Evolutionary conservation across 2,888 invertebrate genomes (phyloP), one percentile per base, ranked within the genome.

Genomic region (Tanypteryx hageni): DNA sequence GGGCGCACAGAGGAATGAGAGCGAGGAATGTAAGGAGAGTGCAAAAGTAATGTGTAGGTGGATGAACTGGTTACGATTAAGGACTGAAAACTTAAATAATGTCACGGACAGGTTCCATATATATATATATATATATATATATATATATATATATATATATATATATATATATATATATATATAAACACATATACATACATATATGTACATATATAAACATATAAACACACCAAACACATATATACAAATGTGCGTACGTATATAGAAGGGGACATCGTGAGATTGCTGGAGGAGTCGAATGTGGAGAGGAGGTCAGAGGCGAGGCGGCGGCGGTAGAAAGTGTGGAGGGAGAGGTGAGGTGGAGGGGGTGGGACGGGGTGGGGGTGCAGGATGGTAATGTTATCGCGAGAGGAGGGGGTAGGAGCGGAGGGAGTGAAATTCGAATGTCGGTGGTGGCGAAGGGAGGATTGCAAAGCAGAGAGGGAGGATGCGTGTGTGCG

Each of bases 401-500:
- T 85, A 57, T 85, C 58, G 58, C 58, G 83, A 22, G 86, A 31
- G 11, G 83, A 18, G 83, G 83, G 81, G 81, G 81, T 22, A 8
- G 18, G 64, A 64, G 64, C 7, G 64, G 64, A n/a, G 56, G 44
- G 83, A 83, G 83, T 18, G 83, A 83, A 57, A 83, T 83, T 44
- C 56, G 83, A 57, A 57, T 57, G 83, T 56, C 56, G 56, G 83
- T n/a, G 64, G 64, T 16, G 64, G 64, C n/a, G 64, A 16, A 27
- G 27, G 83, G 56, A 57, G 83, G 56, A 57, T 44, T 56, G 83
- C 83, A 57, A 57, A 83, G 83, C 83, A 82, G 82, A 16, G n/a
- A 18, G 64, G n/a, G 64, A n/a, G 64, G n/a, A n/a, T 64, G 44
- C 82, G 82, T 82, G 83, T 56, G 83, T 83, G 83, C 44, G 83